Conservation (phyloP, 2,113 vertebrate genomes). For the Odontophorus gujanensis region DNA sequence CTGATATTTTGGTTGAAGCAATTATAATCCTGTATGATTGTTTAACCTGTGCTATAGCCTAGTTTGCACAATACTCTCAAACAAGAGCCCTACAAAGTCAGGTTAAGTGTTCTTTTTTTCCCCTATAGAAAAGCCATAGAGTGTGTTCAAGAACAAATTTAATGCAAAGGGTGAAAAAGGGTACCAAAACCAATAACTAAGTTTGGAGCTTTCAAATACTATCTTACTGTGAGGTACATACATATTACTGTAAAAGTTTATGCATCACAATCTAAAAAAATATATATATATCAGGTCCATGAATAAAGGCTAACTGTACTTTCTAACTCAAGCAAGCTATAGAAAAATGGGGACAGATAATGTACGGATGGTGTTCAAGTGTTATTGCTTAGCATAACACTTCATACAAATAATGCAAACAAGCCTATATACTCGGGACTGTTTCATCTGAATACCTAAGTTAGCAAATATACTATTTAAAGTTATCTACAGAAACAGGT, state of each 20-base stretch:
- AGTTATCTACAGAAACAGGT: slow-evolving; percentile 61
- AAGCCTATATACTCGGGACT: slow-evolving; percentile 17
- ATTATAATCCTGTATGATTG: neutral
- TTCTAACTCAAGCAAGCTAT: slow-evolving; percentile 32
- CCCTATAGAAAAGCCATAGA: neutral
- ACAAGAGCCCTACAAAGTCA: neutral
- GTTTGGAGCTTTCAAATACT: slow-evolving; percentile 33
- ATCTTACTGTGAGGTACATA: slow-evolving; percentile 61
- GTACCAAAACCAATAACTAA: neutral
- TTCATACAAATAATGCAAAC: slow-evolving; percentile 50
- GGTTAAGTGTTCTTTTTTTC: neutral
- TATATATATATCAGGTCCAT: neutral
- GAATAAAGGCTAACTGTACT: slow-evolving; percentile 40
- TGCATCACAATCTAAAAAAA: slow-evolving; percentile 32
- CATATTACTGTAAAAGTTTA: slow-evolving; percentile 54
- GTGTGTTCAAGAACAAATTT: neutral
- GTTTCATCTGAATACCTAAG: slow-evolving; percentile 61
- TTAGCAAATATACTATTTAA: slow-evolving; percentile 56
- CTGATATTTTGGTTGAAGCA: neutral
- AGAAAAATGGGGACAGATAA: slow-evolving; percentile 18
- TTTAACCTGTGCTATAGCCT: neutral
- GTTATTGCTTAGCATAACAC: neutral
- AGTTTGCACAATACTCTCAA: neutral
- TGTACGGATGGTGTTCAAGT: neutral
- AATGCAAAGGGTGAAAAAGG: neutral